Conservation (phyloP, 2,113 vertebrate genomes). For the Corynorhinus townsendii region DNA sequence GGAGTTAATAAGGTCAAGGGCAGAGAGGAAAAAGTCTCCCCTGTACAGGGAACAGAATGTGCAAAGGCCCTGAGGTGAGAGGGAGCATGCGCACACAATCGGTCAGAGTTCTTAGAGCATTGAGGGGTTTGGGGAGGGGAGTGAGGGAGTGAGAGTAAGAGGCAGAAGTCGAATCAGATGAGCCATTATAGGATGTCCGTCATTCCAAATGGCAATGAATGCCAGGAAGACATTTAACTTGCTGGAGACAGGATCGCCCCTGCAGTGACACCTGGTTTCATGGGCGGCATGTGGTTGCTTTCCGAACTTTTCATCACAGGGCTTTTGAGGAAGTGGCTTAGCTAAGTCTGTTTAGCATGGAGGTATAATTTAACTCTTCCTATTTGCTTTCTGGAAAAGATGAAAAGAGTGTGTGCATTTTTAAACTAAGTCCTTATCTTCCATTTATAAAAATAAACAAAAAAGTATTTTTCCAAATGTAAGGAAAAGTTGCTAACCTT, state of each 20-base stretch:
- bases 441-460: not conserved
- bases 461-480: not conserved
- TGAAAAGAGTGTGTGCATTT: not conserved
- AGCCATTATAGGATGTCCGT: not conserved
- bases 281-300: not conserved
- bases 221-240: not conserved
- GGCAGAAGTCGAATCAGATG: not conserved
- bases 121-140: not conserved
- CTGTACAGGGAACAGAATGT: not conserved
- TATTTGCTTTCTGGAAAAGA: not conserved
- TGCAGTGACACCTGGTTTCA: not conserved
- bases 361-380: not conserved
- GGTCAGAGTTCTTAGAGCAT: not conserved
- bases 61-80: not conserved
- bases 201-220: not conserved
- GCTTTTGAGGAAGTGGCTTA: not conserved
- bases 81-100: not conserved
- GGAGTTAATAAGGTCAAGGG: not conserved
- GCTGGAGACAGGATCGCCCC: not conserved
- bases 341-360: not conserved
- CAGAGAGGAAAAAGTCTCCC: not conserved
- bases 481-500: not conserved
- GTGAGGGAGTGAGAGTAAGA: not conserved
- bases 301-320: not conserved
- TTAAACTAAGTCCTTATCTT: not conserved